Evolutionary conservation across 2,888 invertebrate genomes (phyloP), one percentile per base, ranked within the genome.

Genomic region (Fragum whitleyi): DNA sequence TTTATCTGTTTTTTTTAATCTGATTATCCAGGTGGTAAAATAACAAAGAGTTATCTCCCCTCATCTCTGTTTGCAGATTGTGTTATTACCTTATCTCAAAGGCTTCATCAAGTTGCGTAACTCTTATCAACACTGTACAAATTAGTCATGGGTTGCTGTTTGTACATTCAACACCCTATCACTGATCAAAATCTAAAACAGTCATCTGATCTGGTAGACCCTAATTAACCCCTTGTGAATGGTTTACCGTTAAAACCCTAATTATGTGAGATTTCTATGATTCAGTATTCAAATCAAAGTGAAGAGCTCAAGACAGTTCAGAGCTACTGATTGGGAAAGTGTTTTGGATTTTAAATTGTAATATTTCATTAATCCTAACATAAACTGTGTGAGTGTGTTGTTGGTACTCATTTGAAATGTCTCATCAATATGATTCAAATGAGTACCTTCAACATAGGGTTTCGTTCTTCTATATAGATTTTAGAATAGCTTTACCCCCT

Each of bases 41-140:
- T 19, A n/a, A 65, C 65, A 65, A 65, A 65, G 65, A 65, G 65
- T 65, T 65, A 65, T 65, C 65, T 65, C 2, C 65, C 65, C 65
- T 42, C 21, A 65, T 65, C 42, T 65, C 21, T 42, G 36, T 65
- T 21, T 7, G 26, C 65, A 21, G 42, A 65, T 65, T 65, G 21
- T 39, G 39, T 23, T 32, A n/a, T 61, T 65, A 29, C 16, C 65
- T 65, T 65, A 65, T 65, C 65, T 32, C 65, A 65, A 65, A 65
- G 65, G 65, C 29, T 65, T 65, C 42, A 65, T 65, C 65, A 42
- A 42, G 42, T 65, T 39, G 29, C 11, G 42, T 65, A 65, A 42
- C 65, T 23, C 23, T 36, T 65, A 65, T 65, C 65, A 42, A 39
- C 39, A 39, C 2, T 39, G 42, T 65, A 42, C 65, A 65, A 65